Percentiles rank a stretch among this genome's conserved stretches.
Conservation (phyloP, 2,797 vertebrate genomes). For the Fundulus diaphanus region DNA sequence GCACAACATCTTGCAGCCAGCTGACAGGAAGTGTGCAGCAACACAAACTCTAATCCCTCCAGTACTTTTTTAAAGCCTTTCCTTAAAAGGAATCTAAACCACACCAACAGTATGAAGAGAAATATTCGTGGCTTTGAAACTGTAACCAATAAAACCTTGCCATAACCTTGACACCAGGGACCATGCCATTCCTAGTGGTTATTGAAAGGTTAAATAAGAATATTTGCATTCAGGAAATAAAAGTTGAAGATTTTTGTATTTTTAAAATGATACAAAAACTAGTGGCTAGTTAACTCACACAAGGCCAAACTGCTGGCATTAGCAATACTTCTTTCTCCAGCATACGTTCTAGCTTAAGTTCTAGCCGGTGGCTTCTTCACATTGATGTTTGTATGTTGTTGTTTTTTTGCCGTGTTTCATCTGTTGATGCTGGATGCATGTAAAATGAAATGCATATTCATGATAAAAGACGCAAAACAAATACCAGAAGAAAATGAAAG, state of each 20-base stretch:
- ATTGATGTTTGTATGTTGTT: not conserved
- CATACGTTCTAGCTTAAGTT: not conserved
- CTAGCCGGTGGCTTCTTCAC: not conserved
- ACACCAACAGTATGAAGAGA: not conserved
- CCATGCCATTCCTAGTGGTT: not conserved
- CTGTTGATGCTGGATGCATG: not conserved
- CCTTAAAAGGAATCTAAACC: not conserved
- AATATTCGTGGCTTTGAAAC: not conserved
- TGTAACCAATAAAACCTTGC: not conserved
- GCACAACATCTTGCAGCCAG: not conserved
- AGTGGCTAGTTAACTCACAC: not conserved
- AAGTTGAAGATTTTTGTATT: not conserved
- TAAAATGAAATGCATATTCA: not conserved
- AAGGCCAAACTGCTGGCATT: no score
- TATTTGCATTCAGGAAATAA: not conserved
- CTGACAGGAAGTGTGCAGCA: not conserved
- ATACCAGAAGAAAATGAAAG: not conserved
- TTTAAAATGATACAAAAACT: no score
- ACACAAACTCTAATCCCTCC: no score
- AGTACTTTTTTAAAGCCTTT: no score
- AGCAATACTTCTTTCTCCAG: not conserved
- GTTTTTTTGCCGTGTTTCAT: not conserved
- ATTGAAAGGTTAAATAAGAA: not conserved
- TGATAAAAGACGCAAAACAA: not conserved
- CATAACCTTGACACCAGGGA: not conserved